Conservation (phyloP, 2,888 invertebrate genomes). For the Eilema sororculum region DNA sequence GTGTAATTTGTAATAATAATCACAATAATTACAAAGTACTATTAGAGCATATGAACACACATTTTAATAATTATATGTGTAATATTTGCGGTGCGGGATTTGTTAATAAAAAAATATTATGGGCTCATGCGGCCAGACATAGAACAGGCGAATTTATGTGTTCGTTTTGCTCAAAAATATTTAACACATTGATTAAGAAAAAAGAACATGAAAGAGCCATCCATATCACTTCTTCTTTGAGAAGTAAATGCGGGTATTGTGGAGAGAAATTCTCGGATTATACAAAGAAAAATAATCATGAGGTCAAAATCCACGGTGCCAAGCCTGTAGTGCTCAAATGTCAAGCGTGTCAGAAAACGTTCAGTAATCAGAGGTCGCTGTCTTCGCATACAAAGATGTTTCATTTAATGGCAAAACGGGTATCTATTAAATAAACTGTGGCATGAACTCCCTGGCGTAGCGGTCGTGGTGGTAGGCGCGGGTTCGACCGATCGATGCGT, state of each 20-base stretch:
- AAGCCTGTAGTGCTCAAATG: constrained; percentile 75
- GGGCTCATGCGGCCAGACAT: constrained; percentile 66
- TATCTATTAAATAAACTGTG: constrained; percentile 25
- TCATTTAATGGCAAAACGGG: constrained; percentile 64
- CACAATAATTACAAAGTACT: constrained; percentile 66
- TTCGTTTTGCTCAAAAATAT: constrained; percentile 60
- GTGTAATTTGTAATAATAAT: constrained; percentile 53
- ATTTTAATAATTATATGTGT: constrained; percentile 79
- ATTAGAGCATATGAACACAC: constrained; percentile 70
- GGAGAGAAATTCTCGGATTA: constrained; percentile 74
- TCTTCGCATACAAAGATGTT: constrained; percentile 76
- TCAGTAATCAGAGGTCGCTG: constrained; percentile 80
- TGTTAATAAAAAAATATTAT: constrained; percentile 62
- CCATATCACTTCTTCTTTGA: constrained; percentile 56
- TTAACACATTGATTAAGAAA: constrained; percentile 61
- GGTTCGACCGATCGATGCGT: too few species aligned
- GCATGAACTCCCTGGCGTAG: too few species aligned
- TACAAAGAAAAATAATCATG: constrained; percentile 72
- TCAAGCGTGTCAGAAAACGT: constrained; percentile 78
- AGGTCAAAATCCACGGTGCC: constrained; percentile 70
- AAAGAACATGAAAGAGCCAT: constrained; percentile 63
- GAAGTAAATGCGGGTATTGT: constrained; percentile 70
- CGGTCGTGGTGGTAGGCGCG: too few species aligned
- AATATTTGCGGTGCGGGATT: constrained; percentile 80
- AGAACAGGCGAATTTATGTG: constrained; percentile 65